A percentile compares a stretch with the other conserved stretches of the same genome.
phyloP scores from a whole-genome alignment of 2,888 invertebrate genomes.

The Neuroscelio doddi region DNA sequence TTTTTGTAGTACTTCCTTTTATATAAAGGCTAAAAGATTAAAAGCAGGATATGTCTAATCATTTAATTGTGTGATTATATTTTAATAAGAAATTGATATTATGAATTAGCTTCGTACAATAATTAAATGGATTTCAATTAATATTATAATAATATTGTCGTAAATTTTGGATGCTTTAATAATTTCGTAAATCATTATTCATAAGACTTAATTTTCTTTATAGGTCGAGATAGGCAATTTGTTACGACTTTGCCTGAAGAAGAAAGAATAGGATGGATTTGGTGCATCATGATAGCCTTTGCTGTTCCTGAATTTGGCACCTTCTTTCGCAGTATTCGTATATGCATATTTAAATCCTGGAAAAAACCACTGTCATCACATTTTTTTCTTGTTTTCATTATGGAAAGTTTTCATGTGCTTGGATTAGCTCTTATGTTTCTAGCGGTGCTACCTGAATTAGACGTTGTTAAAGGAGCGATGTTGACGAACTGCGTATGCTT shows the following conservation, averaged over 20 bases:
- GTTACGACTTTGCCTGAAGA: constrained; percentile 86
- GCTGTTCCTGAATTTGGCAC: constrained; percentile 92
- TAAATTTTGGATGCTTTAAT: too few species aligned
- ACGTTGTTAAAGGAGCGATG: constrained; percentile 96
- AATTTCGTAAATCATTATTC: too few species aligned
- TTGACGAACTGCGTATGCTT: constrained; percentile 96
- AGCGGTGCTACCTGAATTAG: constrained; percentile 90
- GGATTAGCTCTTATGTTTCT: constrained; percentile 92
- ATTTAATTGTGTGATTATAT: too few species aligned
- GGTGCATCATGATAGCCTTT: constrained; percentile 91
- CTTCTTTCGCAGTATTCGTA: constrained; percentile 86
- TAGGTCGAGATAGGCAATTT: constrained; percentile 91
- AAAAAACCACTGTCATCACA: constrained; percentile 80
- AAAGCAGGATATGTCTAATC: too few species aligned
- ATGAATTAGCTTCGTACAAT: too few species aligned
- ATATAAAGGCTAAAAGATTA: too few species aligned
- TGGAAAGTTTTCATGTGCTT: constrained; percentile 91
- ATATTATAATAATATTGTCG: too few species aligned
- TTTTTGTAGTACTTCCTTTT: too few species aligned
- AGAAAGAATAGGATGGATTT: constrained; percentile 93
- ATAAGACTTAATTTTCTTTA: too few species aligned
- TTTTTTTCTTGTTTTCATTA: constrained; percentile 81
- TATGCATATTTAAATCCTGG: constrained; percentile 93
- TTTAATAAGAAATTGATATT: too few species aligned
- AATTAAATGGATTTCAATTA: too few species aligned